phyloP scores from a whole-genome alignment of 64 coral and sea anemone genomes.

The Trachythela sp. region DNA sequence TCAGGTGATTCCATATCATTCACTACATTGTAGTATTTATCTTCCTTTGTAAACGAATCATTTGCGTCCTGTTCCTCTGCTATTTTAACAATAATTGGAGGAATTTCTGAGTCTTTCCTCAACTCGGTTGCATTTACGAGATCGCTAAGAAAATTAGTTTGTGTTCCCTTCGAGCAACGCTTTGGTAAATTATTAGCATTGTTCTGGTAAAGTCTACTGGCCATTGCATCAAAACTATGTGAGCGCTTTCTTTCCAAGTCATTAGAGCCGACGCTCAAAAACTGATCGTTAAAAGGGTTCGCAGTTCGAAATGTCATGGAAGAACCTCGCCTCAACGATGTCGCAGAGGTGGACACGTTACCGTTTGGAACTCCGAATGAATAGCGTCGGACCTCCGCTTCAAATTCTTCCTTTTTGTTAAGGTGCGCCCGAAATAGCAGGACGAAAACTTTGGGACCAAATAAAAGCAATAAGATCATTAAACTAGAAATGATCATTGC shows the following conservation, averaged over 20 bases:
- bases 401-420: conserved; percentile 62
- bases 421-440: conserved; percentile 65
- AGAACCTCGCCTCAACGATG: background rate
- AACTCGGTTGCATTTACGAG: background rate
- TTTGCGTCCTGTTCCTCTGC: background rate
- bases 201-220: background rate
- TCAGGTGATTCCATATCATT: background rate
- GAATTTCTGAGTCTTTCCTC: background rate
- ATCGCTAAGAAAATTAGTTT: background rate
- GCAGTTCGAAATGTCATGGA: background rate
- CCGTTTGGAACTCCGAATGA: background rate
- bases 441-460: conserved; percentile 70
- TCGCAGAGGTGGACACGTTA: background rate
- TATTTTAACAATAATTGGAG: background rate
- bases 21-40: background rate
- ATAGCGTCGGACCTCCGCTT: background rate
- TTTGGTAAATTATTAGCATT: background rate
- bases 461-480: conserved; percentile 64
- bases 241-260: background rate
- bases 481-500: conserved; percentile 71
- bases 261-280: background rate
- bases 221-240: background rate
- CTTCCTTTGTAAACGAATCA: background rate
- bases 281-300: background rate
- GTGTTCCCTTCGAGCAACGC: background rate